phyloP scores from a whole-genome alignment of 1,140 invertebrate genomes.

The Drosophila navojoa region DNA sequence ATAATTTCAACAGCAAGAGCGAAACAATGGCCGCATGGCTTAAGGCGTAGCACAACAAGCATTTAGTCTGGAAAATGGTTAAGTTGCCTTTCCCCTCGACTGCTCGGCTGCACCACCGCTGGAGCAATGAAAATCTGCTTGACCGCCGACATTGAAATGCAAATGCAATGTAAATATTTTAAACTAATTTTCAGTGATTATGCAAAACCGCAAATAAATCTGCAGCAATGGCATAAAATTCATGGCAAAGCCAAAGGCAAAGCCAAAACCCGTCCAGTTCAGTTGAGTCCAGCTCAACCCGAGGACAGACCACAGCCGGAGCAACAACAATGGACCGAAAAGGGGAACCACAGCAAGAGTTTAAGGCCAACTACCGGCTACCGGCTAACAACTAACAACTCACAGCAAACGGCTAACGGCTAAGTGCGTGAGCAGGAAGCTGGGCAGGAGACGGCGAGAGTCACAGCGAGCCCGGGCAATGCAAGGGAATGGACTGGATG shows the following conservation, averaged over 20 bases:
- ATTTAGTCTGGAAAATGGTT: background rate
- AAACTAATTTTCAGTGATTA: conserved; percentile 81
- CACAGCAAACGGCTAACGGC: too few relatives aligned
- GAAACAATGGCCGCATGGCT: background rate
- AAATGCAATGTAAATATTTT: conserved; percentile 81
- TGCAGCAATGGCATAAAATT: conserved; percentile 65
- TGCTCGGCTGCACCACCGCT: background rate
- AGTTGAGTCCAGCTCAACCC: background rate
- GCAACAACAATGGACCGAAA: conserved; percentile 6
- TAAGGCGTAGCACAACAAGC: background rate
- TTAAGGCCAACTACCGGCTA: conserved; percentile 11
- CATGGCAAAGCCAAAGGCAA: conserved; percentile 38
- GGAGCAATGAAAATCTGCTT: conserved; percentile 28
- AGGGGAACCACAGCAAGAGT: conserved; percentile 30
- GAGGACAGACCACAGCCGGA: conserved; percentile 1
- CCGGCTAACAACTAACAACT: conserved; percentile 1
- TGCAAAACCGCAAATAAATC: conserved; percentile 81
- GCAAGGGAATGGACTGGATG: too few relatives aligned
- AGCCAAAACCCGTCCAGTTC: conserved; percentile 31
- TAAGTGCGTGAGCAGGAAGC: conserved; percentile 47
- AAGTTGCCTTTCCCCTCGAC: background rate
- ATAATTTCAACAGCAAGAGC: too few relatives aligned
- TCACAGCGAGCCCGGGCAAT: too few relatives aligned
- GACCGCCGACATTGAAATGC: conserved; percentile 67
- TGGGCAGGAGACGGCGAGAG: background rate